These are phyloP conservation scores for Palloptera scutellata DNA, from an alignment of 2,888 invertebrate species.

Conservation along the genomic window DNA sequence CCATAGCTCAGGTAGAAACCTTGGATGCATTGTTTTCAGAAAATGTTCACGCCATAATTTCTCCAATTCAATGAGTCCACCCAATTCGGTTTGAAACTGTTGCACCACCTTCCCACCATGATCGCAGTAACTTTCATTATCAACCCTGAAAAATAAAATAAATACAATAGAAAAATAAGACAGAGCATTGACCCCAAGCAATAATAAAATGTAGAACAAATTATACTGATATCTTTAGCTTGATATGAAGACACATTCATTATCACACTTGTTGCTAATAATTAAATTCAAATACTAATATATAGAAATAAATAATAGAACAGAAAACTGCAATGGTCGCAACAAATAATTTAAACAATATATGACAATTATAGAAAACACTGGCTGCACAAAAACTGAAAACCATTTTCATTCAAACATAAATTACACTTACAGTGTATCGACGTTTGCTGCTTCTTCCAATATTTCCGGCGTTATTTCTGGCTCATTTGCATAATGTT, in stretches of 20 bases:
- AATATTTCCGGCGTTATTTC: constrained; percentile 67
- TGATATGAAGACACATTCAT: no score
- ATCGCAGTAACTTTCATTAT: constrained; percentile 64
- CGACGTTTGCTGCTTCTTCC: constrained; percentile 65
- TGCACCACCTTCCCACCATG: constrained; percentile 71
- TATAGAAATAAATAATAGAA: no score
- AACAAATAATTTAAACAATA: no score
- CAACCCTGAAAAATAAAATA: constrained; percentile 17
- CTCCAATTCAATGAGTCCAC: constrained; percentile 75
- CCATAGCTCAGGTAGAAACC: constrained; percentile 77
- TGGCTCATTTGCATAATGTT: constrained; percentile 65
- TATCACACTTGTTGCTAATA: no score
- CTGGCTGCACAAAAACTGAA: no score
- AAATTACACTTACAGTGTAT: constrained; percentile 64
- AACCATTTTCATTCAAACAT: constrained; percentile 6
- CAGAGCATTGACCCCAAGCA: background rate
- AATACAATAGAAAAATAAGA: background rate
- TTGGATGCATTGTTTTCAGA: constrained; percentile 74
- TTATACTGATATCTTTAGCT: no score
- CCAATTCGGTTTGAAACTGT: constrained; percentile 65
- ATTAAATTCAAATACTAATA: no score
- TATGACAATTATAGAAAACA: no score
- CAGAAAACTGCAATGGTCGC: no score
- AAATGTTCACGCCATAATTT: constrained; percentile 81
- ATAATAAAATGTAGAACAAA: background rate